A percentile compares a stretch with the other conserved stretches of the same genome.
Evolutionary conservation across 1,140 invertebrate genomes (phyloP).

Genomic region (Portunus trituberculatus): DNA sequence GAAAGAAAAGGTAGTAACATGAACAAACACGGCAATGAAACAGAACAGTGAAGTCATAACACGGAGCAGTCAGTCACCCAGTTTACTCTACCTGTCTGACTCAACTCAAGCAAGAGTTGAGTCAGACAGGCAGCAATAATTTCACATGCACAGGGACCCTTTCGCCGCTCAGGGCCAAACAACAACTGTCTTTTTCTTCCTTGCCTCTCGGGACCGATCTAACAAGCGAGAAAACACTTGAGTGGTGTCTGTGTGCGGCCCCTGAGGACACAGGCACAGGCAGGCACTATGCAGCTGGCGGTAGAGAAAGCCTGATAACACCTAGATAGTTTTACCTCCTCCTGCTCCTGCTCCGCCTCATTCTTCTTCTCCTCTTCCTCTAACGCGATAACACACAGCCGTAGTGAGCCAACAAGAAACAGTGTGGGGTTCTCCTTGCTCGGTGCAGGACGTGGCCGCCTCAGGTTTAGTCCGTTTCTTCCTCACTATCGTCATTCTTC

Average conservation of each 20-base stretch:
- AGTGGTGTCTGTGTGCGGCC: background rate
- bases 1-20: too few relatives aligned
- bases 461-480: background rate
- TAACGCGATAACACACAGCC: too few relatives aligned
- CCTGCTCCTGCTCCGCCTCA: background rate
- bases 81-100: too few relatives aligned
- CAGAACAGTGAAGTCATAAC: too few relatives aligned
- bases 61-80: too few relatives aligned
- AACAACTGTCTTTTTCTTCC: background rate
- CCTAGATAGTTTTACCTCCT: background rate
- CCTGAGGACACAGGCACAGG: constrained; percentile 17
- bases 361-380: background rate
- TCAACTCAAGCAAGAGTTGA: too few relatives aligned
- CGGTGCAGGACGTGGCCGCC: background rate
- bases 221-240: background rate
- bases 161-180: background rate
- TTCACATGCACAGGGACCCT: background rate
- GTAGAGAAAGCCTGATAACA: background rate
- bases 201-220: background rate
- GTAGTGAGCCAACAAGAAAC: too few relatives aligned
- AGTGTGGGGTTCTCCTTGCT: too few relatives aligned
- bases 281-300: background rate
- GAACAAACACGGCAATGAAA: too few relatives aligned
- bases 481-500: background rate
- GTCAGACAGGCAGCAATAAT: too few relatives aligned